Evolutionary conservation across 1,140 invertebrate genomes (phyloP).

Genomic region (Hirudo medicinalis): DNA sequence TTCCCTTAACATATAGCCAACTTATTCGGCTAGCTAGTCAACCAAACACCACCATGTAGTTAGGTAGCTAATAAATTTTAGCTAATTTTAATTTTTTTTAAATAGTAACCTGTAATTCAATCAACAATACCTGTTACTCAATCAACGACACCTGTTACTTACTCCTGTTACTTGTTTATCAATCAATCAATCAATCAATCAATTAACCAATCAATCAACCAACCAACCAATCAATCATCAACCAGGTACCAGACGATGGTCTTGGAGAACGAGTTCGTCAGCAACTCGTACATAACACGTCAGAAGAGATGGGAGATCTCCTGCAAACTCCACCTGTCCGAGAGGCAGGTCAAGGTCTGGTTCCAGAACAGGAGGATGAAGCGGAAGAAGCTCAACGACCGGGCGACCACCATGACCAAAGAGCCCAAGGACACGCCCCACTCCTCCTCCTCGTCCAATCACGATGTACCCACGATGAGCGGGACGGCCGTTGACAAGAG

Average conservation of each 20-base stretch:
- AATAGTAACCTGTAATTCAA: too few relatives aligned
- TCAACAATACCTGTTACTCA: too few relatives aligned
- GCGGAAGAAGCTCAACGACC: conserved; percentile 68
- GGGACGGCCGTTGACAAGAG: neutral
- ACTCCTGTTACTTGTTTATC: too few relatives aligned
- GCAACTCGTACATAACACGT: conserved; percentile 53
- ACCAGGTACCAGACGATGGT: conserved; percentile 63
- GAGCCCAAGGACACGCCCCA: conserved; percentile 10
- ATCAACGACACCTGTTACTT: too few relatives aligned
- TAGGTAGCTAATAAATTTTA: too few relatives aligned
- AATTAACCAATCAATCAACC: too few relatives aligned
- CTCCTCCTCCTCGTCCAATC: neutral
- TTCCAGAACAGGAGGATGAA: conserved; percentile 95
- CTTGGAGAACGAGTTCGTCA: conserved; percentile 53
- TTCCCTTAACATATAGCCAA: too few relatives aligned
- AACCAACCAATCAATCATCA: too few relatives aligned
- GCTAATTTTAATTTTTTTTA: too few relatives aligned
- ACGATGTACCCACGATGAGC: neutral
- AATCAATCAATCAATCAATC: too few relatives aligned
- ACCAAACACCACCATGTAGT: too few relatives aligned
- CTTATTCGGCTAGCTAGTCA: too few relatives aligned
- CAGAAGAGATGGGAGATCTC: conserved; percentile 76
- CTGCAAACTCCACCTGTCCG: conserved; percentile 75
- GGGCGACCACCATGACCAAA: conserved; percentile 26
- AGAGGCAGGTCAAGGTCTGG: conserved; percentile 58